Evolutionary conservation across 2,888 invertebrate species (phyloP).

Genomic region (Vanessa cardui): DNA sequence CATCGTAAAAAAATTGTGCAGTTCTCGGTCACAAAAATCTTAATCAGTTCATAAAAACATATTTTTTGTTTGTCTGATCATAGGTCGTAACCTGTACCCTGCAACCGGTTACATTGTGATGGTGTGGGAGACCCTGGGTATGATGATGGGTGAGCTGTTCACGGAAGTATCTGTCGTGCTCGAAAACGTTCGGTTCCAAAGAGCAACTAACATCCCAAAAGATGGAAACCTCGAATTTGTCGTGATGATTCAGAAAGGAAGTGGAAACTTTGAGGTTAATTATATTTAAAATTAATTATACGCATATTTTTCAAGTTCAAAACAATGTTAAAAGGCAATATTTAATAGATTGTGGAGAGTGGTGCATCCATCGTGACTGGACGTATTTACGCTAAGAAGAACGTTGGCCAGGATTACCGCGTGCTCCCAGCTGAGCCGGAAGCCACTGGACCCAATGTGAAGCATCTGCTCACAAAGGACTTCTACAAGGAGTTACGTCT

Average conservation of each 20-base stretch:
- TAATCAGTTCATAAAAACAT: too few species aligned
- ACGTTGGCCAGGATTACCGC: constrained; percentile 80
- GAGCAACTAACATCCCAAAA: constrained; percentile 90
- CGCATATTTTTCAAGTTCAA: too few species aligned
- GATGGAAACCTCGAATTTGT: constrained; percentile 85
- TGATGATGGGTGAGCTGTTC: constrained; percentile 86
- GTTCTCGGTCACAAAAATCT: too few species aligned
- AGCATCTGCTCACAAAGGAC: constrained; percentile 83
- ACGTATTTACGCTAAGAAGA: constrained; percentile 82
- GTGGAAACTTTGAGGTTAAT: constrained; percentile 85
- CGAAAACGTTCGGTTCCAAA: constrained; percentile 91
- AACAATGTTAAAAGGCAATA: not conserved
- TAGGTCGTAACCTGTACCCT: constrained; percentile 90
- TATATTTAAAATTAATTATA: not conserved
- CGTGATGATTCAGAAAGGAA: constrained; percentile 87
- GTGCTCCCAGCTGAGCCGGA: constrained; percentile 70
- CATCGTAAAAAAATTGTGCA: too few species aligned
- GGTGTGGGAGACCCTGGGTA: constrained; percentile 90
- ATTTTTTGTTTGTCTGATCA: too few species aligned
- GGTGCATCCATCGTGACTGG: constrained; percentile 88
- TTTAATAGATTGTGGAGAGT: constrained; percentile 84
- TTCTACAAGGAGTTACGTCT: constrained; percentile 88
- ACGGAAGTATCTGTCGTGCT: constrained; percentile 91
- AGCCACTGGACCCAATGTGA: constrained; percentile 65
- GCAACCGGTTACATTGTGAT: constrained; percentile 91